Evolutionary conservation across 2,797 vertebrate genomes (phyloP).

Genomic region (Mormyrops boulengeri): DNA sequence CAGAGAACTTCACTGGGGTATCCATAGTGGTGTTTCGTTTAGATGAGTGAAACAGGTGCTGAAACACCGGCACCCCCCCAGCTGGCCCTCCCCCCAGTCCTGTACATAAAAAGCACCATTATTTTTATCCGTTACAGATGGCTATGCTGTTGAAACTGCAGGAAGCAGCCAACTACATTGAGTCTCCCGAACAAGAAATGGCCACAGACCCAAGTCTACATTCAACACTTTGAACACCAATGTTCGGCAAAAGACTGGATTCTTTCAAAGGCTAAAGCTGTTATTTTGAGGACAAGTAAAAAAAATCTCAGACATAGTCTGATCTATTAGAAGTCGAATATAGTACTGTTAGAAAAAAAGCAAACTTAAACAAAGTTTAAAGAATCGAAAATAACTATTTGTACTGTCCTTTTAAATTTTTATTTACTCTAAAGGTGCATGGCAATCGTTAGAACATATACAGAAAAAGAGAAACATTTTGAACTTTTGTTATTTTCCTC

Average conservation of each 20-base stretch:
- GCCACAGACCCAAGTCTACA: slow-evolving; percentile 70
- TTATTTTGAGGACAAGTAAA: slow-evolving; percentile 39
- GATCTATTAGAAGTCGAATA: slow-evolving; percentile 33
- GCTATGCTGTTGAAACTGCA: slow-evolving; percentile 98
- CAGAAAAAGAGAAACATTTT: slow-evolving; percentile 14
- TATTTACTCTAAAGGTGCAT: slow-evolving; percentile 34
- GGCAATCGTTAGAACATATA: slow-evolving; percentile 29
- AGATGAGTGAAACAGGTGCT: neutral
- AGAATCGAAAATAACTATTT: slow-evolving; percentile 23
- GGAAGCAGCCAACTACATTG: slow-evolving; percentile 95
- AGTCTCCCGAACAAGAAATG: slow-evolving; percentile 90
- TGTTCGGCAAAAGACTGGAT: slow-evolving; percentile 27
- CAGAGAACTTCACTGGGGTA: neutral
- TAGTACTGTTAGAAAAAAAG: slow-evolving; percentile 34
- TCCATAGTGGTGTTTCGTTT: neutral
- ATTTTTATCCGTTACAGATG: slow-evolving; percentile 68
- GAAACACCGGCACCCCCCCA: neutral
- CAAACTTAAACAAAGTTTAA: slow-evolving; percentile 16
- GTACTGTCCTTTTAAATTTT: slow-evolving; percentile 23
- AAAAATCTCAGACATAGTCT: slow-evolving; percentile 31
- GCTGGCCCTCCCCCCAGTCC: neutral
- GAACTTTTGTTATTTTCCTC: slow-evolving; percentile 26
- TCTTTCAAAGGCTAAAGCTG: slow-evolving; percentile 25
- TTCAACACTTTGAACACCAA: slow-evolving; percentile 59
- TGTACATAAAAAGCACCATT: neutral